Percentiles rank a stretch among this genome's conserved stretches.
phyloP scores from a whole-genome alignment of 2,797 vertebrate genomes.

The Petrocephalus schoutedeni region DNA sequence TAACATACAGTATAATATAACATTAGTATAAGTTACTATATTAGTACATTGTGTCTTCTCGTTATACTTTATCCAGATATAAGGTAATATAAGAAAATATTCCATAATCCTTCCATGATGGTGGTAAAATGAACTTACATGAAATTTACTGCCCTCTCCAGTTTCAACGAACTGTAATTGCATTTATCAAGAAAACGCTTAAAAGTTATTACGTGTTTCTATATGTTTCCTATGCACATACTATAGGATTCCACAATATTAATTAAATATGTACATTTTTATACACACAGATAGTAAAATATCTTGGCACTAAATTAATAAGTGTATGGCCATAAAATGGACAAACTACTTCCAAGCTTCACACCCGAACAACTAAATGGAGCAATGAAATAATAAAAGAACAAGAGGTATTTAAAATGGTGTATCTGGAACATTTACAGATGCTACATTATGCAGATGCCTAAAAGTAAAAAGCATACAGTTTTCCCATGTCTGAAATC shows the following conservation, averaged over 20 bases:
- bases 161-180: background rate
- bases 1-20: background rate
- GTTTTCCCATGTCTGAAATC: background rate
- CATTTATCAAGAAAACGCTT: background rate
- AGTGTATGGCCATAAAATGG: constrained; percentile 8
- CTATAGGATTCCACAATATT: constrained; percentile 4
- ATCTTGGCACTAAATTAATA: background rate
- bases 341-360: constrained; percentile 16
- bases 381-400: constrained; percentile 15
- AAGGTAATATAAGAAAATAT: background rate
- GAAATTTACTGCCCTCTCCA: background rate
- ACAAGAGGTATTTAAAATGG: constrained; percentile 1
- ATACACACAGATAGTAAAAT: background rate
- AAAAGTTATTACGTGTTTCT: background rate
- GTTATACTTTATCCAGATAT: background rate
- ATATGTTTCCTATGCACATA: background rate
- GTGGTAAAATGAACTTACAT: background rate
- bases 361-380: constrained; percentile 19
- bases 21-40: background rate
- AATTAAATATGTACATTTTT: background rate
- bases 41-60: background rate
- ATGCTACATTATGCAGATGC: constrained; percentile 22
- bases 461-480: constrained; percentile 19
- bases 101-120: background rate
- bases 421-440: background rate